Percentiles rank a stretch among this genome's conserved stretches.
Conservation (phyloP, 2,113 vertebrate genomes). For the Rhodinocichla rosea region DNA sequence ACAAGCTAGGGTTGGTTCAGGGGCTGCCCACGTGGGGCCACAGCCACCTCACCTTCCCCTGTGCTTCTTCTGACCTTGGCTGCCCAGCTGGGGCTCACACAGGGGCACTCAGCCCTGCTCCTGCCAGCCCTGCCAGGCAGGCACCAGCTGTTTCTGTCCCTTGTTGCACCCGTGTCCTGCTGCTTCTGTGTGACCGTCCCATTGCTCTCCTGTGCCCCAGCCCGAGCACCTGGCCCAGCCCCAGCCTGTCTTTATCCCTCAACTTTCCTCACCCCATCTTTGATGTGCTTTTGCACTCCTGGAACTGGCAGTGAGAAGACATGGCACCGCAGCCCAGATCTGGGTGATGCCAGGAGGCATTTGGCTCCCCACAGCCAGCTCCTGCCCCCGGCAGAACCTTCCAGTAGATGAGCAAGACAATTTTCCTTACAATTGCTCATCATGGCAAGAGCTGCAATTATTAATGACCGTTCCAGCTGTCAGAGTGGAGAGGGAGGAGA, state of each 20-base stretch:
- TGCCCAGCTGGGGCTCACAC: background rate
- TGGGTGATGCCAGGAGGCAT: background rate
- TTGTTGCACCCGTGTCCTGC: rapidly evolving
- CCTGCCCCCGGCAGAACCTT: slow-evolving; percentile 27
- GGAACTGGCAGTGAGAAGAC: background rate
- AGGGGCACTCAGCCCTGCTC: background rate
- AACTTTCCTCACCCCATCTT: background rate
- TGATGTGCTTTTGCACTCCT: background rate
- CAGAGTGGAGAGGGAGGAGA: background rate
- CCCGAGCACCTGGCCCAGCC: rapidly evolving
- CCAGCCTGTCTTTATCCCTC: background rate
- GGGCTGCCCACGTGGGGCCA: background rate
- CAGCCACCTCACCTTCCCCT: background rate
- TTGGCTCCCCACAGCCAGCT: background rate
- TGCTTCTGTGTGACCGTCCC: background rate
- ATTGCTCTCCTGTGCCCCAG: rapidly evolving
- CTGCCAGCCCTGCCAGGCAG: background rate
- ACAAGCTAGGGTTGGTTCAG: background rate
- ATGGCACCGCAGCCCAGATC: background rate
- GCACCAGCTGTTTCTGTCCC: background rate
- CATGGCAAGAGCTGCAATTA: slow-evolving; percentile 22
- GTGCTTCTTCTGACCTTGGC: slow-evolving; percentile 12
- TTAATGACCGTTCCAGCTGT: slow-evolving; percentile 51
- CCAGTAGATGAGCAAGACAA: slow-evolving; percentile 31
- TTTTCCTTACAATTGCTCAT: slow-evolving; percentile 51